These are phyloP conservation scores for Charina bottae DNA, from an alignment of 2,113 vertebrate genomes.

Conservation along the genomic window DNA sequence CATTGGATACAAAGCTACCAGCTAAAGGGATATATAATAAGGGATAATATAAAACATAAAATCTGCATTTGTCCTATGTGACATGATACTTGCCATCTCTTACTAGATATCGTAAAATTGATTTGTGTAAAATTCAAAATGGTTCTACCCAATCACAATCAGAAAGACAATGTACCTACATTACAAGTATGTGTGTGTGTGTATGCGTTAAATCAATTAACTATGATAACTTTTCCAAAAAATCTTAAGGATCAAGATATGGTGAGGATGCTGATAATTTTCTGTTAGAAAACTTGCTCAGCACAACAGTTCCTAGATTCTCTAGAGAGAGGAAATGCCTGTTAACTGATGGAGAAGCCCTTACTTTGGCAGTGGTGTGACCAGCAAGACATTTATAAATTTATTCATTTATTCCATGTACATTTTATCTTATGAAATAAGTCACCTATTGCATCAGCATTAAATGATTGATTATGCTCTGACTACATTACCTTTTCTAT, in stretches of 20 bases:
- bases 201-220: not conserved
- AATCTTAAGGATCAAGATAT: not conserved
- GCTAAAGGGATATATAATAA: no score
- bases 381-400: not conserved
- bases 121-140: not conserved
- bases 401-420: not conserved
- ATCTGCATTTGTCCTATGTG: no score
- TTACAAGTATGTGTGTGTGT: not conserved
- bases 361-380: not conserved
- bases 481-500: not conserved
- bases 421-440: not conserved
- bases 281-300: not conserved
- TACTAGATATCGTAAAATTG: not conserved
- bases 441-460: not conserved
- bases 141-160: not conserved
- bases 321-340: not conserved
- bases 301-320: not conserved
- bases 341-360: not conserved
- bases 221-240: not conserved
- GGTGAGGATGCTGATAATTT: not conserved
- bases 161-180: not conserved
- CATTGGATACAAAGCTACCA: not conserved
- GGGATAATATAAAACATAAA: no score
- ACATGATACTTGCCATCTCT: not conserved
- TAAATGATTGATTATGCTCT: not conserved